Conservation (phyloP, 2,797 vertebrate genomes). For the Hypotaenidia okinawae region DNA sequence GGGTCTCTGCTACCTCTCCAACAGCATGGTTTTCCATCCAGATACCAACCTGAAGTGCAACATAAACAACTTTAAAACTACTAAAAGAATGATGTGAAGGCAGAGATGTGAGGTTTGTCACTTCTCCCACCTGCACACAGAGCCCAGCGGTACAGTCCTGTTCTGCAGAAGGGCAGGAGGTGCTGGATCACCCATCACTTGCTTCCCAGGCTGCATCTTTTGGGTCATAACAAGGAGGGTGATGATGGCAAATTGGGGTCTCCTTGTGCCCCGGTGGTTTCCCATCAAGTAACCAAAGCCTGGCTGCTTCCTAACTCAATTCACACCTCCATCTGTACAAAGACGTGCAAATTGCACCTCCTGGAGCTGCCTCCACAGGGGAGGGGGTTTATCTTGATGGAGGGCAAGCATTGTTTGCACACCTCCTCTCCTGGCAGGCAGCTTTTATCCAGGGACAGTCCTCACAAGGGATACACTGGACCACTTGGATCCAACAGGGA, state of each 20-base stretch:
- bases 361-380: neutral
- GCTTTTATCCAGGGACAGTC: neutral
- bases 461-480: neutral
- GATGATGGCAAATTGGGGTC: neutral
- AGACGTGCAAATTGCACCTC: slow-evolving; percentile 27
- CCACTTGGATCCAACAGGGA: accelerated
- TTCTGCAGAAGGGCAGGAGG: neutral
- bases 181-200: neutral
- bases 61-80: neutral
- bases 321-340: slow-evolving; percentile 2
- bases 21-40: neutral
- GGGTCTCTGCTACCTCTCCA: neutral
- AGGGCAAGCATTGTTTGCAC: neutral
- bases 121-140: accelerated
- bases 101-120: neutral
- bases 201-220: neutral
- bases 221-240: too few relatives aligned
- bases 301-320: neutral
- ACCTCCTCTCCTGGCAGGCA: neutral
- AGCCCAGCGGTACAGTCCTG: accelerated
- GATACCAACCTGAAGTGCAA: neutral
- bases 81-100: neutral
- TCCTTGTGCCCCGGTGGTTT: neutral
- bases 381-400: neutral
- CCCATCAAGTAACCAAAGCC: neutral